Conservation (phyloP, 2,797 vertebrate species). For the Erithacus rubecula region DNA sequence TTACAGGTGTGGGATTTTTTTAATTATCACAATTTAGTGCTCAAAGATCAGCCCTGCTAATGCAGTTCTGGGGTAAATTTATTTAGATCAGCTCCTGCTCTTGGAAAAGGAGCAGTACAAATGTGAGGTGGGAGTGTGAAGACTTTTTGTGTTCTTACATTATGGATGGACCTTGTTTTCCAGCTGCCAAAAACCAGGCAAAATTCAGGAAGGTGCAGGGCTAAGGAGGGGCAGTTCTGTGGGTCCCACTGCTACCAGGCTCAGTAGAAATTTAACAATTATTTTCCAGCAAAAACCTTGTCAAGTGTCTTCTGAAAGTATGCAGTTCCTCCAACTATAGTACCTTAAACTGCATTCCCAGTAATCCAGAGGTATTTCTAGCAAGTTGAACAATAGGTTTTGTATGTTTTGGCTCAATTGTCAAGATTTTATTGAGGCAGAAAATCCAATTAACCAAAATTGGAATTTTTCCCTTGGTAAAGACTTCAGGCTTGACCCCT, state of each 20-base stretch:
- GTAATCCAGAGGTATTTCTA: conserved; percentile 34
- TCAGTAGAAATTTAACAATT: background rate
- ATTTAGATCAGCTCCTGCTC: background rate
- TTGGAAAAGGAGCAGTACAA: background rate
- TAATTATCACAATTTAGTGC: background rate
- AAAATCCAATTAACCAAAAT: background rate
- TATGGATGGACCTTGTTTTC: background rate
- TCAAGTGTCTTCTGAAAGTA: background rate
- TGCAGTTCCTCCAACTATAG: background rate
- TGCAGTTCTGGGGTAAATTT: background rate
- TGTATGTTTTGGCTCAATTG: background rate
- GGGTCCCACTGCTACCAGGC: background rate
- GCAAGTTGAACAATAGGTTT: background rate
- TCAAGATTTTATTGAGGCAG: conserved; percentile 13
- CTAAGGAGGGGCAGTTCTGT: background rate
- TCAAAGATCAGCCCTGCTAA: background rate
- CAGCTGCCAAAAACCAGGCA: background rate
- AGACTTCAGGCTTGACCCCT: conserved; percentile 10
- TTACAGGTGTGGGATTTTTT: fast-evolving
- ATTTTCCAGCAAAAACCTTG: background rate
- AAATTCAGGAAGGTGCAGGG: background rate
- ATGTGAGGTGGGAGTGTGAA: background rate
- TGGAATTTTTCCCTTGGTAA: conserved; percentile 19
- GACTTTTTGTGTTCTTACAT: background rate
- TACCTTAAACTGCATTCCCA: conserved; percentile 25